These are phyloP conservation scores for Hemistola chrysoprasaria DNA, from an alignment of 2,888 invertebrate species.

Conservation along the genomic window DNA sequence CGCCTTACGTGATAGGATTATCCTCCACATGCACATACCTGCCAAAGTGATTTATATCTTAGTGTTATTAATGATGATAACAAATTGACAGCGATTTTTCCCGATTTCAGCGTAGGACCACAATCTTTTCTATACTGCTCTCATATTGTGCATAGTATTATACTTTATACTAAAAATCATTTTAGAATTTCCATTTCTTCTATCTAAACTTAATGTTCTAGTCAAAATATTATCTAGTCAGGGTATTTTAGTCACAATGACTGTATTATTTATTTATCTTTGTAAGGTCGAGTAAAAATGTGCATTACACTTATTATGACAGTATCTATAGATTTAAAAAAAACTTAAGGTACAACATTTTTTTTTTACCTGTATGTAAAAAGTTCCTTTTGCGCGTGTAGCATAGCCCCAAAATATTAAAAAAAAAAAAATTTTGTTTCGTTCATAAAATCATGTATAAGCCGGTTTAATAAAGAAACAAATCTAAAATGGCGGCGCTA, in stretches of 20 bases:
- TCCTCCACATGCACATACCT: too few relatives aligned
- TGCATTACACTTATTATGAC: not conserved
- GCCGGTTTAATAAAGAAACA: too few relatives aligned
- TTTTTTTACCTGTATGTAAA: not conserved
- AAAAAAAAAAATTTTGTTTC: not conserved
- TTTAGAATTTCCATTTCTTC: constrained; percentile 40
- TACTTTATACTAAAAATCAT: constrained; percentile 32
- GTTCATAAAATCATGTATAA: too few relatives aligned
- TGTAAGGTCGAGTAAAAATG: constrained; percentile 5
- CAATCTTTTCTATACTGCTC: constrained; percentile 8
- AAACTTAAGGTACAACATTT: too few relatives aligned
- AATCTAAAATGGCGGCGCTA: too few relatives aligned
- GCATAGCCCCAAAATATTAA: constrained; percentile 13
- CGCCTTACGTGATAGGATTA: too few relatives aligned
- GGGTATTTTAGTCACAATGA: constrained; percentile 27
- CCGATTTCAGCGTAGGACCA: constrained; percentile 8
- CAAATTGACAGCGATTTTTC: too few relatives aligned
- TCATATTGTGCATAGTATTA: constrained; percentile 3
- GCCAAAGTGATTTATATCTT: too few relatives aligned
- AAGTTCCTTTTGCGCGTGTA: constrained; percentile 15
- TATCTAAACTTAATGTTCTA: constrained; percentile 13
- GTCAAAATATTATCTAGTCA: constrained; percentile 30
- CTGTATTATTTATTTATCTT: constrained; percentile 13
- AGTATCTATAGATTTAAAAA: not conserved
- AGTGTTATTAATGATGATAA: too few relatives aligned